Evolutionary conservation across 2,113 vertebrate genomes (phyloP), one percentile per base, ranked within the genome.

Genomic region (Podilymbus podiceps): DNA sequence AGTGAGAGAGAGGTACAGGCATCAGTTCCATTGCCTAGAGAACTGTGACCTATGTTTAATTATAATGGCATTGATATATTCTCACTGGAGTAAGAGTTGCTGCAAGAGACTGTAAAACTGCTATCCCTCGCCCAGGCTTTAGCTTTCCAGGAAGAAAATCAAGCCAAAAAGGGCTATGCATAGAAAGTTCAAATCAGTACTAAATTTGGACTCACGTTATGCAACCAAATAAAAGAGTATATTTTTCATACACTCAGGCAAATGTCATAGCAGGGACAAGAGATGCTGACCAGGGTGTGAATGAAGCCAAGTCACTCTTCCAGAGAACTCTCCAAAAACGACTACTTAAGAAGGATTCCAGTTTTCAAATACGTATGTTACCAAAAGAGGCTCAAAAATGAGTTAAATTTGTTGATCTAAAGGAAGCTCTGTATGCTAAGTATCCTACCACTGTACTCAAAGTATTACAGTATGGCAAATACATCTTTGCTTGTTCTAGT

Each of bases 231-330:
- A 77, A 92, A 93, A 67, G 0, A 7, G 49, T 44, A 33, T 78
- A 59, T 81, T 92, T 96, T 86, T 94, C 72, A 93, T 72, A 93
- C 30, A 78, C 73, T 75, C 52, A 79, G 73, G 49, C 76, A 79
- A 88, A 92, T 67, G 88, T 94, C 95, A 92, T 23, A 81, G 53
- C 86, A 68, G 59, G 30, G 77, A 49, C 92, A 89, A 89, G 73
- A 87, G 85, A 94, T 87, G 56, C 75, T 91, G 74, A 96, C 71
- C 90, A 85, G 81, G 50, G 59, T 28, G 12, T 58, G 76, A 95
- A 74, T 50, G 52, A 71, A 46, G 92, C 80, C 90, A 87, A 95
- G 66, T 35, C 53, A 62, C 15, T 90, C 50, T 95, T 95, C 83
- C 94, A 92, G 58, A 93, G 86, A 97, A 91, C 76, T 85, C 68